Conservation (phyloP, 2,888 invertebrate species). For the Tiphia femorata region DNA sequence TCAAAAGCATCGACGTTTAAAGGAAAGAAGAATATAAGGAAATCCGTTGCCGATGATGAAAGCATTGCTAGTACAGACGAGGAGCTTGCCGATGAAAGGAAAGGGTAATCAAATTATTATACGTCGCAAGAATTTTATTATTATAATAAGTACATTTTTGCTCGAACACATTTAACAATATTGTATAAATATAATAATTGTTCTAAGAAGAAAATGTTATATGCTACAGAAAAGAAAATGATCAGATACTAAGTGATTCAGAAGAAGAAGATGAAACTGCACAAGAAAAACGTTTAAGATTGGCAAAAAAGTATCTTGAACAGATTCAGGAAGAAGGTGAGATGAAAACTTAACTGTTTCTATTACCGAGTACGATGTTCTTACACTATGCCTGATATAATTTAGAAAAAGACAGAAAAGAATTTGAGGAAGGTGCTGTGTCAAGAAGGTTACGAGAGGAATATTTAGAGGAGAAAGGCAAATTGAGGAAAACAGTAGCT, state of each 20-base stretch:
- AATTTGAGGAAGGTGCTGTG: constrained; percentile 76
- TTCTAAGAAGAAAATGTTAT: constrained; percentile 1
- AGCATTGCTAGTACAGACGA: constrained; percentile 65
- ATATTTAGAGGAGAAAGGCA: constrained; percentile 88
- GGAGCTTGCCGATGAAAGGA: constrained; percentile 60
- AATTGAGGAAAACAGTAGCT: constrained; percentile 82
- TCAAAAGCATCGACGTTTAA: constrained; percentile 34
- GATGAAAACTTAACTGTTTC: background rate
- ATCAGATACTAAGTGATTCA: constrained; percentile 64
- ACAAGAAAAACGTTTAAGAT: constrained; percentile 89
- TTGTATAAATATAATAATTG: constrained; percentile 13
- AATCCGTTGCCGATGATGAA: constrained; percentile 47
- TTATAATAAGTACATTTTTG: too few relatives aligned
- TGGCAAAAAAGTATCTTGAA: constrained; percentile 90
- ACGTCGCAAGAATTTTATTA: background rate
- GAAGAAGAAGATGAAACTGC: constrained; percentile 82
- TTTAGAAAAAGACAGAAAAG: constrained; percentile 76
- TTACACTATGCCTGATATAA: constrained; percentile 2
- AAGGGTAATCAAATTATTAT: constrained; percentile 39
- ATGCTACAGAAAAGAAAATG: background rate
- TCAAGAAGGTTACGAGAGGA: constrained; percentile 86
- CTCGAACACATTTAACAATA: background rate
- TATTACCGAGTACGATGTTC: background rate
- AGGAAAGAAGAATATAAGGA: constrained; percentile 43
- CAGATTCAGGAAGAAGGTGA: constrained; percentile 85